A percentile compares a stretch with the other conserved stretches of the same genome.
These are phyloP conservation scores for Ctenosaura bakeri DNA, from an alignment of 2,797 vertebrate genomes.

Conservation along the genomic window DNA sequence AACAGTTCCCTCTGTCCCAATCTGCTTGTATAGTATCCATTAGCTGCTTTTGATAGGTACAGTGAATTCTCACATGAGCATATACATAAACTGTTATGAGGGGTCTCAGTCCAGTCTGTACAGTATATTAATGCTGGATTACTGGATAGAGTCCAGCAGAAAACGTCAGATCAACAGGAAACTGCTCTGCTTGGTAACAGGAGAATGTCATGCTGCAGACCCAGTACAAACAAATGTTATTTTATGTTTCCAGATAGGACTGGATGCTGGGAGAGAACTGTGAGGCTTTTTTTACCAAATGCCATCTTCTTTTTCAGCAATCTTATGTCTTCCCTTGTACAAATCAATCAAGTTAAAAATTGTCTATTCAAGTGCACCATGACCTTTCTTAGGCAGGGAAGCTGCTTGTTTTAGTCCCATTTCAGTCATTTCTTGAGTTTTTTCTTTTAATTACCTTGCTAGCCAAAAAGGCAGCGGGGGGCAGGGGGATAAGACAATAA, in stretches of 20 bases:
- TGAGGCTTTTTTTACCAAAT: constrained; percentile 12
- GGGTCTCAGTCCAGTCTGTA: background rate
- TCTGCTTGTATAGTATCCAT: background rate
- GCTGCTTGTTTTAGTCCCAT: background rate
- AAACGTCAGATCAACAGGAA: constrained; percentile 7
- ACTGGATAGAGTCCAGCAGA: background rate
- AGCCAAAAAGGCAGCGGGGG: background rate
- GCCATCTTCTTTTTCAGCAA: background rate
- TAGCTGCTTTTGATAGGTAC: background rate
- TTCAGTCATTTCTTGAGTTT: background rate
- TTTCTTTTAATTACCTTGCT: background rate
- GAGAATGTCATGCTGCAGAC: background rate
- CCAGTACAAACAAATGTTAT: constrained; percentile 25
- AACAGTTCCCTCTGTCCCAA: background rate
- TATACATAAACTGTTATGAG: constrained; percentile 2
- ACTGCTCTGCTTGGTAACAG: background rate
- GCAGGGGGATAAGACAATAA: background rate
- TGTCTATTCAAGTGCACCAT: background rate
- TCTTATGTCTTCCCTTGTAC: background rate
- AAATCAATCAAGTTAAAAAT: constrained; percentile 28
- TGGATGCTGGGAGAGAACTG: background rate
- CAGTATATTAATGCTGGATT: constrained; percentile 3
- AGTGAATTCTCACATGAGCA: background rate
- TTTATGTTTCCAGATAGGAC: background rate
- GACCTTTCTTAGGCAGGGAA: background rate